Base-by-base conservation (phyloP, 2,113 vertebrate genomes). In the Rhinopomastus cyanomelas region DNA sequence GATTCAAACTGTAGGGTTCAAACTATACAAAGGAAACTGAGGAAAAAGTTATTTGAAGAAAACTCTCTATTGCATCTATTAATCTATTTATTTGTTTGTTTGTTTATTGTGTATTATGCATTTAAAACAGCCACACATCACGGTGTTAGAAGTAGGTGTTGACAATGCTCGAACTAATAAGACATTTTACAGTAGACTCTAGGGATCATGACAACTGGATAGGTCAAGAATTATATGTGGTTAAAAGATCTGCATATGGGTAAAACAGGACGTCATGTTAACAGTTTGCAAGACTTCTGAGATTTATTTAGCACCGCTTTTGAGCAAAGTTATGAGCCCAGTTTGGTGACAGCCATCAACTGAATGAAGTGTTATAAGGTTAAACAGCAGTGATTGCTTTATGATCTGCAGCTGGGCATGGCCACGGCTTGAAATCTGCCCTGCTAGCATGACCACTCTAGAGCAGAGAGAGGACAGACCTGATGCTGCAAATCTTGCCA, bases 401-500 rank as follows among this genome's bases (percentile, higher is more conserved):
- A 44, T 27, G 30, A 44, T 25, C 36, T 75, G 34, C 66, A 23
- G 1, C 3, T 25, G 16, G 15, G 12, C 7, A 26, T 73, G 19
- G 12, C 32, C 2, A 0, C 39, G 15, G 39, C 39, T 25, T 27
- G 37, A 15, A 15, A 8, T 76, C 51, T n/a, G 16, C 55, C 67
- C 44, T 37, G 12, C 8, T 8, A 30, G 32, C 0, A 0, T 23
- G 16, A 39, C 16, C 48, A 48, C 29, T 10, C 29, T 6, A 3
- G 2, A 9, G 7, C 20, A 48, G 59, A 57, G 25, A 32, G 29
- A 11, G 20, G 22, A 27, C 0, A 2, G 39, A 36, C 16, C 30
- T 73, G 37, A 19, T 85, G 23, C 68, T 74, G 68, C 37, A 73
- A 74, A 66, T 25, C 52, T 37, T 51, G 29, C 37, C 27, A 13